Evolutionary conservation across 2,888 invertebrate genomes (phyloP), one percentile per base, ranked within the genome.

Genomic region (Noctua comes): DNA sequence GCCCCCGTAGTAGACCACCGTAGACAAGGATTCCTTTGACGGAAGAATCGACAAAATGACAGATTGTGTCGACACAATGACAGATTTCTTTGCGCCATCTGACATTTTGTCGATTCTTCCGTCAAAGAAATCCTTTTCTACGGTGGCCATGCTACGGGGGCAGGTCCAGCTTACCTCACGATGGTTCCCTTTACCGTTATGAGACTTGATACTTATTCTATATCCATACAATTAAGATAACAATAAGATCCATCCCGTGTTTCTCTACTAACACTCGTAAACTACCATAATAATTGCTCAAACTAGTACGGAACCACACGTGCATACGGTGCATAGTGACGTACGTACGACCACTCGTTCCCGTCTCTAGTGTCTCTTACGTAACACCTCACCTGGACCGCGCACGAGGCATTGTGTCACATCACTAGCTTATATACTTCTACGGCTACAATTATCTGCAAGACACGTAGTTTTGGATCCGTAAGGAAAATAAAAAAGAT

Each of bases 361-460:
- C 10, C 65, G 46, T 21, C 40, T 80, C 68, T n/a, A 80, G 83
- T 77, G 64, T 57, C 77, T 64, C 77, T 77, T 68, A 76, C 6
- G 59, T 77, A 57, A 80, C 80, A 80, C 80, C 77, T 64, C 80
- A 54, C 31, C 80, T 51, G 40, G 27, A 80, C 40, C 4, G 18
- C 46, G 13, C 40, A 31, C 48, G 48, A 31, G n/a, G n/a, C 31
- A 31, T 31, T 43, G 48, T 71, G 48, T 43, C 59, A 31, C 73
- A 43, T 62, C 48, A 31, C 80, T 71, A 80, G 36, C 18, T 40
- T 71, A 24, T 48, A 10, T 71, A 70, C 46, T 68, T 79, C 16
- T 79, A 18, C 27, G 7, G 27, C 48, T 64, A 51, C 24, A 1
- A 40, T 40, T 70, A 36, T 62, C 31, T 18, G 31, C 0, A 31